phyloP scores from a whole-genome alignment of 2,113 vertebrate genomes.

The Taxidea taxus region DNA sequence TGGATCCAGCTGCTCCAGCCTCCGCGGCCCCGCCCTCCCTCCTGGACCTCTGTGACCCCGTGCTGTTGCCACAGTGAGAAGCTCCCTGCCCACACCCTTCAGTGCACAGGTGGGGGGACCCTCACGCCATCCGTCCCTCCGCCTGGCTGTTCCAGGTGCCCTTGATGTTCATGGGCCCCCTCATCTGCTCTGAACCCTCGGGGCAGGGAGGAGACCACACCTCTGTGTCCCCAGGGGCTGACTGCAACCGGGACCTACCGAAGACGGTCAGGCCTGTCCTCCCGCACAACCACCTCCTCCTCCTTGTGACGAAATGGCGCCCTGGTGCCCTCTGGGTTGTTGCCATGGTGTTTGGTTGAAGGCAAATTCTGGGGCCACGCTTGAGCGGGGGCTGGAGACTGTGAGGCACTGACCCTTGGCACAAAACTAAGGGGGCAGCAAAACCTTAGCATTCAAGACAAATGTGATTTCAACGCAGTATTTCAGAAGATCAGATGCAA shows the following conservation, averaged over 20 bases:
- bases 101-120: neutral
- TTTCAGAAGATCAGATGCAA: neutral
- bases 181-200: neutral
- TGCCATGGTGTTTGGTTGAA: neutral
- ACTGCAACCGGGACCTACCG: rapidly evolving
- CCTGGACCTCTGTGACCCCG: neutral
- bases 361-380: neutral
- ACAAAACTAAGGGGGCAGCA: neutral
- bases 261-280: rapidly evolving
- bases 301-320: neutral
- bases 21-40: neutral
- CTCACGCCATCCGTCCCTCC: neutral
- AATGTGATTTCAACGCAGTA: neutral
- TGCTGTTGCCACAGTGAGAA: neutral
- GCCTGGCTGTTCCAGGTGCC: neutral
- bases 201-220: neutral
- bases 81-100: neutral
- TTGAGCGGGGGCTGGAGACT: neutral
- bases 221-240: neutral
- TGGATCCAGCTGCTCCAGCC: neutral
- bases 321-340: neutral
- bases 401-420: neutral
- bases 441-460: neutral
- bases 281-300: neutral
- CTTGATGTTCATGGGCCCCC: no score